Evolutionary conservation across 2,797 vertebrate genomes (phyloP).

Genomic region (Tamandua tetradactyla): DNA sequence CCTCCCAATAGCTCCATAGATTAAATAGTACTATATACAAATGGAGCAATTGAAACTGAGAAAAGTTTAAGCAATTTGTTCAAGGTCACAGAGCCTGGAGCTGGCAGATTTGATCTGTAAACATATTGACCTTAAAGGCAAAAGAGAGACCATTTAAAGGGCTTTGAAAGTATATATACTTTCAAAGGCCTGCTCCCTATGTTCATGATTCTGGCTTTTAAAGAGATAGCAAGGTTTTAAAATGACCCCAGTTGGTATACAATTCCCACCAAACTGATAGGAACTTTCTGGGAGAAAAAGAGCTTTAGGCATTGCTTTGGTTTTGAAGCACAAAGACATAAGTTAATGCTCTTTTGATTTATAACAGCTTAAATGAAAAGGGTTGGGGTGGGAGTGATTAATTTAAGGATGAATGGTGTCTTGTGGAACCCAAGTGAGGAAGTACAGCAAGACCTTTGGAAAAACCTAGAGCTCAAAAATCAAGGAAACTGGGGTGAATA

Average conservation of each 20-base stretch:
- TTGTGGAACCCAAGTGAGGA: background rate
- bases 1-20: background rate
- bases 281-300: background rate
- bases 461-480: background rate
- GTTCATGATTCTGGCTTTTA: background rate
- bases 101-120: background rate
- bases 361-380: background rate
- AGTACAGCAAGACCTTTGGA: background rate
- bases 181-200: background rate
- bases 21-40: background rate
- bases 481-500: background rate
- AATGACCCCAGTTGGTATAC: background rate
- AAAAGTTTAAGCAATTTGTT: background rate
- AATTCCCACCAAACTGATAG: background rate
- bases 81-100: background rate
- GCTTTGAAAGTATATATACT: background rate
- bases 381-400: background rate
- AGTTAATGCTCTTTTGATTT: background rate
- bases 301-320: background rate
- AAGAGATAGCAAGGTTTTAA: background rate
- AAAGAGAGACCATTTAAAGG: background rate
- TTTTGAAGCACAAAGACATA: background rate
- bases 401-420: background rate
- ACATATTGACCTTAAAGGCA: background rate
- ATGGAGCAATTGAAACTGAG: background rate